Base-by-base conservation (phyloP, 2,797 vertebrate genomes). In the Selene dorsalis region DNA sequence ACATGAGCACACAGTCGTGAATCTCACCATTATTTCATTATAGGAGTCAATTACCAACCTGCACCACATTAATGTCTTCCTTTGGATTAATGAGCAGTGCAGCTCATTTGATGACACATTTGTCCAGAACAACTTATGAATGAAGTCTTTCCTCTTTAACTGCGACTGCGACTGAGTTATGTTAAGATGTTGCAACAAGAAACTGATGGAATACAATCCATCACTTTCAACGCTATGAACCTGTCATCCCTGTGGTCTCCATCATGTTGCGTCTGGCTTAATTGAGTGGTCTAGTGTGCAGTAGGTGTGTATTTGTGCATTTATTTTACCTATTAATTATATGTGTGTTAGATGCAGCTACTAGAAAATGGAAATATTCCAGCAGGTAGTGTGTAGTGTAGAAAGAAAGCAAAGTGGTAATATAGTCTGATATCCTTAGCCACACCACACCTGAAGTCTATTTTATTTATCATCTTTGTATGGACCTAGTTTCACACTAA, bases 71-170 rank as follows among this genome's bases (percentile, higher is more conserved):
- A 67, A 69, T 5, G 61, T 76, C 52, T 48, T 14, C 53, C 73
- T 63, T 43, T 26, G 72, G 57, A 79, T 74, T 85, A 79, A 81
- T 85, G 80, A 81, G 50, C 50, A 30, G 76, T 62, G 56, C 47
- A 43, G 77, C 74, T 28, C n/a, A 57, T 75, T 52, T 81, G 69
- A 79, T 76, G 47, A 57, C 55, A 72, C 57, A 70, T 75, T 82
- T 65, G 60, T 69, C 63, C 38, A 72, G 45, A 61, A 28, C 53
- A 83, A 63, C 61, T 64, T 47, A 60, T 69, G 47, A 70, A 58
- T 60, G 26, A 59, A 66, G 55, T 61, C 53, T 43, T 45, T 61
- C 63, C 66, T 64, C 35, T 71, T 75, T 50, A 58, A 5, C 57
- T 71, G 50, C 28, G 28, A 57, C 64, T 50, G 63, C 22, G 41